Evolutionary conservation across 1,140 invertebrate genomes (phyloP).

Genomic region (Euschistus heros): DNA sequence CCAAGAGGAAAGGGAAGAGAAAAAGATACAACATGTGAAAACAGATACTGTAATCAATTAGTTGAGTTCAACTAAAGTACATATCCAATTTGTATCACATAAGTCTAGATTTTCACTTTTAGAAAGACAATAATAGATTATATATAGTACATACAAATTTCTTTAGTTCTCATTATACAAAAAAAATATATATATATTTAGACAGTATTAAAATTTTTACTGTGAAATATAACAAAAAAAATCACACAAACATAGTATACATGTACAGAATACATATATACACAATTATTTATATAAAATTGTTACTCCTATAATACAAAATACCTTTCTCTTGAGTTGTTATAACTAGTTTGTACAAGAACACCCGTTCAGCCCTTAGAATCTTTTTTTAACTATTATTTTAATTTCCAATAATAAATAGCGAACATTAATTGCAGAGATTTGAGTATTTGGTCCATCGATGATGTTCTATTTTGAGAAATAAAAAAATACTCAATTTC

Average conservation of each 20-base stretch:
- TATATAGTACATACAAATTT: slow-evolving; percentile 18
- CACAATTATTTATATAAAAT: slow-evolving; percentile 7
- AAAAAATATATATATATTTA: slow-evolving; percentile 19
- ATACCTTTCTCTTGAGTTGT: slow-evolving; percentile 2
- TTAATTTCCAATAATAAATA: no score
- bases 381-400: background rate
- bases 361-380: slow-evolving; percentile 8
- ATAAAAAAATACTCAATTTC: no score
- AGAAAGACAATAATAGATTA: slow-evolving; percentile 20
- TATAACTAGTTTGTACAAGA: slow-evolving; percentile 20
- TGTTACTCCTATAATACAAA: slow-evolving; percentile 17
- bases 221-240: slow-evolving; percentile 10
- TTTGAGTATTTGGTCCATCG: no score
- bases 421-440: no score
- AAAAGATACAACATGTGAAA: slow-evolving; percentile 13
- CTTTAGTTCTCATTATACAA: slow-evolving; percentile 5
- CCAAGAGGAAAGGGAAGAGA: background rate
- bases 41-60: slow-evolving; percentile 16
- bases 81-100: slow-evolving; percentile 16
- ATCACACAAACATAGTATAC: slow-evolving; percentile 10
- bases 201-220: slow-evolving; percentile 16
- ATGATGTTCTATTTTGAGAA: no score
- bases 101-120: slow-evolving; percentile 18
- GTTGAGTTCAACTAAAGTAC: slow-evolving; percentile 11
- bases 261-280: slow-evolving; percentile 10